phyloP scores from a whole-genome alignment of 2,888 invertebrate genomes.

The Automeris io region DNA sequence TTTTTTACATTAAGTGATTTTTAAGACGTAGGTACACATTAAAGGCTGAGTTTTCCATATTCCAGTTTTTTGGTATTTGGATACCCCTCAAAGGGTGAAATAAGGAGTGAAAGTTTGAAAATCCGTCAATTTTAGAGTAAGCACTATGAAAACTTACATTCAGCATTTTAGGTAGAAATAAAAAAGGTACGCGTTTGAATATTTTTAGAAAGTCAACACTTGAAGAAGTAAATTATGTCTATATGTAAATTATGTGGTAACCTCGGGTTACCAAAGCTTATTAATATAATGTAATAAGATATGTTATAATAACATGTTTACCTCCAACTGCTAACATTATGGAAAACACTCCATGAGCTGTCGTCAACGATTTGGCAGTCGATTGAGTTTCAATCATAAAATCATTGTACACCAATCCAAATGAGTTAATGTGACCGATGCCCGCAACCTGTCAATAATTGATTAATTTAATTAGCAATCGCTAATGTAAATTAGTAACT shows the following conservation, averaged over 20 bases:
- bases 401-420: conserved; percentile 73
- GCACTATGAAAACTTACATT: too few relatives aligned
- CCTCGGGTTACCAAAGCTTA: not conserved
- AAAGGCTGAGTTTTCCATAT: too few relatives aligned
- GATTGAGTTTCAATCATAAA: conserved; percentile 58
- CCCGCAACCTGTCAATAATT: conserved; percentile 71
- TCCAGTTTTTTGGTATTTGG: too few relatives aligned
- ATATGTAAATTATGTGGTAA: not conserved
- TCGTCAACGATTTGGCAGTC: conserved; percentile 57
- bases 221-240: too few relatives aligned
- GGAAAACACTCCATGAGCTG: conserved; percentile 61
- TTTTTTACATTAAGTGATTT: too few relatives aligned
- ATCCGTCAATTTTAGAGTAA: too few relatives aligned
- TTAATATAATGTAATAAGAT: not conserved
- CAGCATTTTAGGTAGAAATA: too few relatives aligned
- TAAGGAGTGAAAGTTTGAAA: too few relatives aligned
- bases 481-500: conserved; percentile 1
- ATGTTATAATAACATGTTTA: conserved; percentile 13
- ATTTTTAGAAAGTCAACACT: too few relatives aligned
- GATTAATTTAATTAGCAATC: not conserved
- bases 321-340: conserved; percentile 68
- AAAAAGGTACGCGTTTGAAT: too few relatives aligned
- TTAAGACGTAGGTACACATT: too few relatives aligned
- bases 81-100: too few relatives aligned
- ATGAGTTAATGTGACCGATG: conserved; percentile 78